Base-by-base conservation (phyloP, 2,113 vertebrate species). In the Cyanoliseus patagonus region DNA sequence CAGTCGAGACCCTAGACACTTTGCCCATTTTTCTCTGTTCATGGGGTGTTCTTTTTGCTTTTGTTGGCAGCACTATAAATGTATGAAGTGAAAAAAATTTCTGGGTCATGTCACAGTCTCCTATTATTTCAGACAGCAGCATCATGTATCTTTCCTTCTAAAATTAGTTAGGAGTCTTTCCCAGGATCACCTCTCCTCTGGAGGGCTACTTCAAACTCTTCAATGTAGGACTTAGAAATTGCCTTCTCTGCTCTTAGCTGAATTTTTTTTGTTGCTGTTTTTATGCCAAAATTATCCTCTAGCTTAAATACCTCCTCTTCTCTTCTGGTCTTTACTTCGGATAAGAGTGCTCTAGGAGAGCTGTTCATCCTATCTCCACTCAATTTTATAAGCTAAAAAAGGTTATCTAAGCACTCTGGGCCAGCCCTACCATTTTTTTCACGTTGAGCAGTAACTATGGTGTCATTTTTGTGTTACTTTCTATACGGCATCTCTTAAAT, bases 131-230 rank as follows among this genome's bases (percentile, higher is more conserved):
- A 44, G 88, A 67, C 52, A 87, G 79, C 47, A 87, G 37, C 49
- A 85, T 93, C 82, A 80, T 92, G n/a, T 51, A 94, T 92, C 78
- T 97, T 93, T 85, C 78, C 66, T 83, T 93, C 95, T 90, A 88
- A 95, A 95, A 96, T 83, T 88, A 92, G 59, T 41, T 41, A 55
- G 75, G 41, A 80, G 47, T 90, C 57, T 83, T 61, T 76, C 27
- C 51, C 44, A 80, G 66, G 70, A 59, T 92, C 82, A 76, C n/a
- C 44, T 69, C 79, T 88, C 44, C 78, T 86, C 79, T 83, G 79
- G 82, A 95, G 49, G 47, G 52, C 47, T 73, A 33, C 6, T 6
- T 63, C 74, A 91, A 69, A 85, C 42, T 68, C 47, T 61, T 83
- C 14, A 72, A 39, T 55, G 30, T 49, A 7, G 11, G 16, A 61